Evolutionary conservation across 2,797 vertebrate genomes (phyloP).

Genomic region (Myotis daubentonii): DNA sequence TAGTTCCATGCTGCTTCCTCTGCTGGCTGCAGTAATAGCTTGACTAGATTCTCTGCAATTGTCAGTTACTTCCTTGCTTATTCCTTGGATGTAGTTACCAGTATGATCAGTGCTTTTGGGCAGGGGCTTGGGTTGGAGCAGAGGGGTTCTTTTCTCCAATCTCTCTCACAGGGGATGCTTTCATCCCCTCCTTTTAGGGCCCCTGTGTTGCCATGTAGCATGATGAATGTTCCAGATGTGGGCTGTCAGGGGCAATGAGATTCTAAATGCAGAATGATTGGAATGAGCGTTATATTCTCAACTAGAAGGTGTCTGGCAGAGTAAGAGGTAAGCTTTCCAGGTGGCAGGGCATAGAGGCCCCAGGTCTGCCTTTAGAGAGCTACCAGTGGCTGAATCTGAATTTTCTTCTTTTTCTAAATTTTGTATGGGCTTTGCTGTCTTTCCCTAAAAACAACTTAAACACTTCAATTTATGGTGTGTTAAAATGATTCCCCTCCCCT

Average conservation of each 20-base stretch:
- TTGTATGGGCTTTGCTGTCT: neutral
- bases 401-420: neutral
- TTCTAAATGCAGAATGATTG: neutral
- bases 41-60: neutral
- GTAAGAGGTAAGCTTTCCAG: neutral
- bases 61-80: no score
- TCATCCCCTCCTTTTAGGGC: neutral
- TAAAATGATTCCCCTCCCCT: neutral
- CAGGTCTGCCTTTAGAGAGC: neutral
- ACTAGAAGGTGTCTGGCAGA: neutral
- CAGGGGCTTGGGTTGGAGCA: neutral
- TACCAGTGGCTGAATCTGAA: neutral
- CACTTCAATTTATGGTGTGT: neutral
- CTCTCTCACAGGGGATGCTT: neutral
- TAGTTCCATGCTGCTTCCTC: neutral
- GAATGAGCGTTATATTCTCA: neutral
- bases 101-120: neutral
- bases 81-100: neutral
- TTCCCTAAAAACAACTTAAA: neutral
- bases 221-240: neutral
- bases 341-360: neutral
- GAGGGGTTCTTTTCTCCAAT: neutral
- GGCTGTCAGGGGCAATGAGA: neutral
- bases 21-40: neutral
- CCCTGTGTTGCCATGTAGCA: neutral